Evolutionary conservation across 2,888 invertebrate species (phyloP), one percentile per base, ranked within the genome.

Genomic region (Callosobruchus maculatus): DNA sequence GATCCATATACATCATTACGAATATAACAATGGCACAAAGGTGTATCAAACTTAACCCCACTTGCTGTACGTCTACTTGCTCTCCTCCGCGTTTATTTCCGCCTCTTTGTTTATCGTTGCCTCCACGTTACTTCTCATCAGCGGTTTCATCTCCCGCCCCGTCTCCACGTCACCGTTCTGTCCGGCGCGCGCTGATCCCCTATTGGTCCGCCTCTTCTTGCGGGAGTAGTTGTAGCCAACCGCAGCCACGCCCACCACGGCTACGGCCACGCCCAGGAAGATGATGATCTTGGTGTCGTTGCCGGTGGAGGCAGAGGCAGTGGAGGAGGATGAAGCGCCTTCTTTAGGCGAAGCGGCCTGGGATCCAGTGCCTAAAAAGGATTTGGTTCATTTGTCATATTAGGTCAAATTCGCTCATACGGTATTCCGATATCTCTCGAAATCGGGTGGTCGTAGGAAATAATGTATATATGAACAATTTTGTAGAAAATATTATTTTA

Each of bases 181-280:
- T 4, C 68, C 66, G 74, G 78, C 78, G 80, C 76, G 79, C 72
- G 80, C 80, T 5, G 76, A 71, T 70, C 87, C 86, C 77, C 86
- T 86, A 22, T 79, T 77, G 20, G 78, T 77, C 13, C 76, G 76
- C 22, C 77, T 80, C 68, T 79, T 79, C 71, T 82, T 85, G 72
- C 88, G 89, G 88, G 90, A 89, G 82, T 89, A 90, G 84, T 90
- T 90, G 82, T 90, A 90, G 13, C 88, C 88, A 72, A 91, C 89
- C 20, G 88, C 89, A 20, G 89, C 89, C 0, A 89, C 87, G 0
- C 90, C 88, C 4, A 90, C 84, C 2, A 90, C 86, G 85, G 90
- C 88, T 1, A 89, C 90, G 4, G 88, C 89, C 21, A 89, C 88
- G 31, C 91, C 87, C 22, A 91, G 85, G 67, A 88, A 88, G 71